phyloP scores from a whole-genome alignment of 2,113 vertebrate species.

The Formicarius rufipectus region DNA sequence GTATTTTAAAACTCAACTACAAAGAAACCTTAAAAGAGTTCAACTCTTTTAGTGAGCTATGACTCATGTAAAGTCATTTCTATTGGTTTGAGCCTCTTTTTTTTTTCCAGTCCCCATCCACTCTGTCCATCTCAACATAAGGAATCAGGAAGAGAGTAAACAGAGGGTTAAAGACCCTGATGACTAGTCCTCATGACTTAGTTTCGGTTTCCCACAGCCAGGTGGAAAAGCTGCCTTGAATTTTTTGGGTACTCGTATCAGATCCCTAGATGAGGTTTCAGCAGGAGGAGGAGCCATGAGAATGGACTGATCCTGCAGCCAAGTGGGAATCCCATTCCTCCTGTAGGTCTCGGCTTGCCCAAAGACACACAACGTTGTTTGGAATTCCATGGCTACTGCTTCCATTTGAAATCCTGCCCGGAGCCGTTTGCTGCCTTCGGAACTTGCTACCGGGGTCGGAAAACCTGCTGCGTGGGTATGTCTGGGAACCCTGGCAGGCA shows the following conservation, averaged over 20 bases:
- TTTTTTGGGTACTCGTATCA: neutral
- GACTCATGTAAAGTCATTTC: neutral
- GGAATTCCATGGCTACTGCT: neutral
- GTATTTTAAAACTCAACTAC: neutral
- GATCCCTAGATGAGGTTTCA: neutral
- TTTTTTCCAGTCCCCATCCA: neutral
- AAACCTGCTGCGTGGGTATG: constrained; percentile 30
- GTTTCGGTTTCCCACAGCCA: neutral
- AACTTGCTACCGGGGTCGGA: neutral
- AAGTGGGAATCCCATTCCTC: neutral
- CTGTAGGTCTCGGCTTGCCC: neutral
- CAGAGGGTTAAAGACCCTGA: neutral
- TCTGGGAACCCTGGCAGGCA: neutral
- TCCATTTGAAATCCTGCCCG: constrained; percentile 1
- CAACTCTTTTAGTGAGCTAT: neutral
- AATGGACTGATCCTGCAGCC: neutral
- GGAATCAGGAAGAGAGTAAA: neutral
- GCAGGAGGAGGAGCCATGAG: neutral
- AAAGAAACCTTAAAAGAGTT: neutral
- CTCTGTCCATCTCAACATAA: neutral
- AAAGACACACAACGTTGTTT: constrained; percentile 17
- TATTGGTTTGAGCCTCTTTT: neutral
- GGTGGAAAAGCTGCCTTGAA: neutral
- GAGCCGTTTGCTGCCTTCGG: neutral
- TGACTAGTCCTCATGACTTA: neutral